Evolutionary conservation across 2,113 vertebrate genomes (phyloP), one percentile per base, ranked within the genome.

Genomic region (Eurystomus gularis): DNA sequence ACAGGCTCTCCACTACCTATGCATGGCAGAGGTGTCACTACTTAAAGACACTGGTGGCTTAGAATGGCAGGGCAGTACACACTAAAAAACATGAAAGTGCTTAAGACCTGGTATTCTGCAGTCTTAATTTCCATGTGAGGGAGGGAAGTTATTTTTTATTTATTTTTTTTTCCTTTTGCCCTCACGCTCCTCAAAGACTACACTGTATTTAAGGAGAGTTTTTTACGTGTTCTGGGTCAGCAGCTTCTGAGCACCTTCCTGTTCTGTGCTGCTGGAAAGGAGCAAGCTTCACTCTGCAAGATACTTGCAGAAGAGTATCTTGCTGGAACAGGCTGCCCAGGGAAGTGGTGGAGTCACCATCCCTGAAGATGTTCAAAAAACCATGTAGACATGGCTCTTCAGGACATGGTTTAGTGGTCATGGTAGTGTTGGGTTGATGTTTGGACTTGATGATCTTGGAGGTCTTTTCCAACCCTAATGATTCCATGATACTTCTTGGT

Each of bases 11-110:
- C 4, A 3, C 64, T 39, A 9, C 17, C 13, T 26, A 72, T 4
- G 3, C 1, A 0, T 33, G 55, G 37, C 31, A 88, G 57, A 60
- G 37, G 12, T 1, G 0, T 60, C 1, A 3, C 26, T 76, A 18
- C 51, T 75, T 35, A 20, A 54, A 62, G 55, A 33, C 16, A 13
- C 0, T 24, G 33, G 24, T 18, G 24, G 26, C 29, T 44, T 26
- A 35, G 31, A 70, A 58, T 40, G 28, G 17, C 37, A 42, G 57
- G 17, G 31, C 23, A 57, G 13, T 15, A 11, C 33, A 28, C 2
- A 3, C 12, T 18, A 11, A 69, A 85, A 89, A 28, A 1, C 17
- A 11, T 4, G 42, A 33, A 87, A 90, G 26, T 14, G 3, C 31
- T 39, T 80, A 82, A 80, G 85, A 61, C 6, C 29, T 61, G 6